These are phyloP conservation scores for Lysiphlebus fabarum DNA, from an alignment of 1,140 invertebrate genomes.

Conservation along the genomic window DNA sequence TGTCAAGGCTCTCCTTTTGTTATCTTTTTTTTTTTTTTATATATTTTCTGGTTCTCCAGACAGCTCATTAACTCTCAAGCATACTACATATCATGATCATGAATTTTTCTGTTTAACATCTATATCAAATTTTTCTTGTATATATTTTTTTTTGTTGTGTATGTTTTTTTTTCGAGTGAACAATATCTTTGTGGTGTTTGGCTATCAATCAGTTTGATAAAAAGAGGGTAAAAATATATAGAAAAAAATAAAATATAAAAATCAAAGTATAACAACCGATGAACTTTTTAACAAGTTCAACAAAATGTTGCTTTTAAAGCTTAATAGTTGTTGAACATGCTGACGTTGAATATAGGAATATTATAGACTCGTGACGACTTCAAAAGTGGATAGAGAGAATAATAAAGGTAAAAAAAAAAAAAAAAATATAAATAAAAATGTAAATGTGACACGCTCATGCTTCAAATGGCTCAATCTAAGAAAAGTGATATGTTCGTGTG, in stretches of 20 bases:
- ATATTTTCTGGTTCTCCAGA: background rate
- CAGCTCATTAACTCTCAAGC: no score
- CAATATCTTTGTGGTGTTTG: background rate
- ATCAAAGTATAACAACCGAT: slow-evolving; percentile 17
- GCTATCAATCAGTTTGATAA: no score
- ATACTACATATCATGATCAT: no score
- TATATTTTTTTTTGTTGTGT: no score
- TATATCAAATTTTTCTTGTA: no score
- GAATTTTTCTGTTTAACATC: no score
- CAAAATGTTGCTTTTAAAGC: background rate
- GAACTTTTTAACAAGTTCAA: slow-evolving; percentile 28
- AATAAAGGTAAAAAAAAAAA: background rate
- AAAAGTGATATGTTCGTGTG: background rate
- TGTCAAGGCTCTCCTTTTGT: background rate
- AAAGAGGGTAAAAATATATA: no score
- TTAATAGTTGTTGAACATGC: slow-evolving; percentile 2
- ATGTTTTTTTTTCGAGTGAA: background rate
- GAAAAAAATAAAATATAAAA: no score
- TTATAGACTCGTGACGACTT: background rate
- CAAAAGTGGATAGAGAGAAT: background rate
- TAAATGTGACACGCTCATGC: slow-evolving; percentile 26
- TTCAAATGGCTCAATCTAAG: slow-evolving; percentile 25
- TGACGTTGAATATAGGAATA: background rate
- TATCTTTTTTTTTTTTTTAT: background rate
- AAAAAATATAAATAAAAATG: slow-evolving; percentile 20